Percentiles rank a stretch among this genome's conserved stretches.
Conservation (phyloP, 1,140 invertebrate species). For the Lepidurus apus region DNA sequence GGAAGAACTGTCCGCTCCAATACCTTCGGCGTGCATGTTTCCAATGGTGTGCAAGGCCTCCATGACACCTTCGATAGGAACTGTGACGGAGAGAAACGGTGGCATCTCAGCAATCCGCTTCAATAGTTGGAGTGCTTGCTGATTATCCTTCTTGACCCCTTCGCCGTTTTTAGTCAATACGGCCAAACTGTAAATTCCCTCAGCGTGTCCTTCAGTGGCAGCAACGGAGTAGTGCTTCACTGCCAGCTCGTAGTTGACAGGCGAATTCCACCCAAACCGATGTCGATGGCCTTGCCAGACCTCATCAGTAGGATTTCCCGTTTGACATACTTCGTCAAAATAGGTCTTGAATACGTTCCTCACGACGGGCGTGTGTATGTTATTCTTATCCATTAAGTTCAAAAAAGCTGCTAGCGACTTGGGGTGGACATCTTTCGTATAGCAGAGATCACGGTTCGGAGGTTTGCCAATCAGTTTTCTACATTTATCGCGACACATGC, state of each 20-base stretch:
- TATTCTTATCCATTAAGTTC: background rate
- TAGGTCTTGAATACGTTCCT: background rate
- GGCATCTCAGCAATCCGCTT: background rate
- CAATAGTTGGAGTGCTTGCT: background rate
- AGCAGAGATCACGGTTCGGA: background rate
- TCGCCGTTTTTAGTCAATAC: constrained; percentile 28
- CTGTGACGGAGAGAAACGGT: background rate
- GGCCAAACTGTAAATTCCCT: constrained; percentile 36
- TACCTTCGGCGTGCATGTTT: background rate
- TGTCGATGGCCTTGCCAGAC: background rate
- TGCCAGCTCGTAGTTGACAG: background rate
- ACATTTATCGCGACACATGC: background rate
- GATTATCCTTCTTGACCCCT: constrained; percentile 29
- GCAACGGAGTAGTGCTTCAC: background rate
- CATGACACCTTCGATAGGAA: background rate
- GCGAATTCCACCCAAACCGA: background rate
- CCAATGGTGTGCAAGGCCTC: background rate
- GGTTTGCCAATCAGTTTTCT: background rate
- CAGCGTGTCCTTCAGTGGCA: constrained; percentile 32
- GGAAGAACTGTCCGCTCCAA: background rate
- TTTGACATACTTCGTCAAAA: background rate
- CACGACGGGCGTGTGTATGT: background rate
- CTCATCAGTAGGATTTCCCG: background rate
- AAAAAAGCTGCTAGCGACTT: background rate
- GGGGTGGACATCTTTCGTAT: background rate